phyloP scores from a whole-genome alignment of 2,888 invertebrate genomes.

The Disparrhopalites patrizii region DNA sequence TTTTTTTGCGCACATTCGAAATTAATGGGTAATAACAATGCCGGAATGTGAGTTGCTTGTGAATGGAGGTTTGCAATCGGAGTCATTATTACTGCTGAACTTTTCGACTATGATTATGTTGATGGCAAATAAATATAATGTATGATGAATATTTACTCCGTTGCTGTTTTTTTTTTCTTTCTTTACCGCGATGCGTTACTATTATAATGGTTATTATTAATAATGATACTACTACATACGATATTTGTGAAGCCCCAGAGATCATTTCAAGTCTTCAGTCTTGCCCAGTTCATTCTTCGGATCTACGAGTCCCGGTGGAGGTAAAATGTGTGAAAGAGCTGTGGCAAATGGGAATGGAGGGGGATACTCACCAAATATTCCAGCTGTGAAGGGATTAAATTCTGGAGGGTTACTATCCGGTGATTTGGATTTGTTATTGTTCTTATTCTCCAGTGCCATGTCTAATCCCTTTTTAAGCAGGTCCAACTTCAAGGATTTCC shows the following conservation, averaged over 20 bases:
- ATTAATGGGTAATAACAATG: no score
- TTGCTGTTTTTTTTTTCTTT: no score
- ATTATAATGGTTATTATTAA: no score
- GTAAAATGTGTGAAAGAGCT: conserved; percentile 42
- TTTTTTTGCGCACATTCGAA: no score
- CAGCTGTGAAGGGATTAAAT: conserved; percentile 40
- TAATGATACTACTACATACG: neutral
- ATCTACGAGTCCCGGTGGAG: conserved; percentile 27
- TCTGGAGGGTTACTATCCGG: conserved; percentile 34
- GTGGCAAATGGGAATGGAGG: conserved; percentile 42
- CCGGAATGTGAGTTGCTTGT: no score
- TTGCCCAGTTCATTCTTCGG: conserved; percentile 15
- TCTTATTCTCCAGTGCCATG: conserved; percentile 40
- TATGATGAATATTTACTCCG: no score
- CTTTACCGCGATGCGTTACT: no score
- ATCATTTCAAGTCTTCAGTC: conserved; percentile 29
- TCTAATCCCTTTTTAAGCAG: conserved; percentile 70
- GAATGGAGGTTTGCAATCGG: no score
- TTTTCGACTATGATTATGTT: no score
- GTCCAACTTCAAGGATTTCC: conserved; percentile 84
- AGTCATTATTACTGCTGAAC: no score
- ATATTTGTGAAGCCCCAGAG: conserved; percentile 5
- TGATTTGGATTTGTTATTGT: conserved; percentile 31
- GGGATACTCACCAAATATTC: conserved; percentile 42
- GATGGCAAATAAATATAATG: no score